Conservation (phyloP, 2,888 invertebrate genomes). For the Dryocosmus kuriphilus region DNA sequence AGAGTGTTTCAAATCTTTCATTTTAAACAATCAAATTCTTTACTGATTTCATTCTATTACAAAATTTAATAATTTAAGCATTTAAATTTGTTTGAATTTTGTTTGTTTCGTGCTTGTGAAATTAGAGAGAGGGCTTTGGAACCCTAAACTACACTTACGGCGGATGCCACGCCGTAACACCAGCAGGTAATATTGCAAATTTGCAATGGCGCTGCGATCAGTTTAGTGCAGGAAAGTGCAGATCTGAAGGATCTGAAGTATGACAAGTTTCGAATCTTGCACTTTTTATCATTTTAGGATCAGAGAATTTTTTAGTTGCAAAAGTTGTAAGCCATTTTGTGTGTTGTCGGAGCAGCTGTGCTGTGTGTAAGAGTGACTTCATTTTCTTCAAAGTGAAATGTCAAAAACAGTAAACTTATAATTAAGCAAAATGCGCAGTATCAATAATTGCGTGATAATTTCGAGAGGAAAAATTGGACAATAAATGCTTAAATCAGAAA, state of each 20-base stretch:
- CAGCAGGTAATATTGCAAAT: neutral
- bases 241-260: neutral
- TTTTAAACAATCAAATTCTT: no score
- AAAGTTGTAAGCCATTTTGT: slow-evolving; percentile 74
- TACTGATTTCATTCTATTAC: no score
- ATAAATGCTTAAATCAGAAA: slow-evolving; percentile 8
- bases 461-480: slow-evolving; percentile 41
- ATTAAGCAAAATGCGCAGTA: slow-evolving; percentile 58
- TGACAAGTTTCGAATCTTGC: slow-evolving; percentile 24
- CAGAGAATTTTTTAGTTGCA: slow-evolving; percentile 4
- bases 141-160: no score
- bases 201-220: neutral
- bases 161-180: no score
- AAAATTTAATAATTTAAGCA: no score
- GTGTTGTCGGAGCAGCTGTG: slow-evolving; percentile 74
- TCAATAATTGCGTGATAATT: slow-evolving; percentile 47
- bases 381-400: slow-evolving; percentile 67
- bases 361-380: slow-evolving; percentile 59
- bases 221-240: neutral
- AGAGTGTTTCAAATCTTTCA: no score
- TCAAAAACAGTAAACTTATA: slow-evolving; percentile 64
- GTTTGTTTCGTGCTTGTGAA: no score
- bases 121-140: no score
- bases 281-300: neutral
- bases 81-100: no score